phyloP scores from a whole-genome alignment of 2,797 vertebrate genomes.

The Chaunax sp. region DNA sequence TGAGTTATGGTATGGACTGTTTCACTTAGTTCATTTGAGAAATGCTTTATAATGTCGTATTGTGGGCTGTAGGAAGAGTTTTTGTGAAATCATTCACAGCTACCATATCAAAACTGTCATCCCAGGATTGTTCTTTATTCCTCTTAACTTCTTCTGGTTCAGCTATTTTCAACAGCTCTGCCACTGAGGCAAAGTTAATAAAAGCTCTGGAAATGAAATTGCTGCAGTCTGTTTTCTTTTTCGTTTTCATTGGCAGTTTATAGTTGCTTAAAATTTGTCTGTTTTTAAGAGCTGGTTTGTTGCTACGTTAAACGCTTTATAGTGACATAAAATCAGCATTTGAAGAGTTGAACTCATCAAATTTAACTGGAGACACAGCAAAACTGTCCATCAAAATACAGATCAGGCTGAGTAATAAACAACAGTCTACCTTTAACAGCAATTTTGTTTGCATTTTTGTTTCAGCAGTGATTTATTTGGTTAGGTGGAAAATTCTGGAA shows the following conservation, averaged over 20 bases:
- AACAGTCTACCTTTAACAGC: neutral
- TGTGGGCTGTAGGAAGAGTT: conserved; percentile 63
- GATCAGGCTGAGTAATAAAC: no score
- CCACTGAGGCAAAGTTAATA: conserved; percentile 34
- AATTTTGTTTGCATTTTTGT: conserved; percentile 7
- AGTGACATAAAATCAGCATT: conserved; percentile 7
- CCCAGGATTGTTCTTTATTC: conserved; percentile 65
- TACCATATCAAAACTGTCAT: conserved; percentile 76
- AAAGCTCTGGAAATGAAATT: conserved; percentile 44
- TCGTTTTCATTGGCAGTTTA: neutral
- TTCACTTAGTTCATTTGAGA: conserved; percentile 60
- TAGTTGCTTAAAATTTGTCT: conserved; percentile 34
- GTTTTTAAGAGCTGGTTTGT: conserved; percentile 9
- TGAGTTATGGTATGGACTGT: conserved; percentile 61
- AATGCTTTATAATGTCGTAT: conserved; percentile 65
- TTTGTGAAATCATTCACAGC: conserved; percentile 75
- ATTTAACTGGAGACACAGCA: neutral
- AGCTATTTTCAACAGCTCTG: conserved; percentile 62
- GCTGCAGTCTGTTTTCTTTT: conserved; percentile 54
- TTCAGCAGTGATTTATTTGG: conserved; percentile 10
- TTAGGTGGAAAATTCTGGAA: conserved; percentile 11
- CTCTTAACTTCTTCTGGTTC: conserved; percentile 46
- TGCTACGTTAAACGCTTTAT: conserved; percentile 8
- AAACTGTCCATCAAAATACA: neutral
- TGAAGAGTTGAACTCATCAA: neutral